Conservation (phyloP, 1,140 invertebrate genomes). For the Orchesella cincta region DNA sequence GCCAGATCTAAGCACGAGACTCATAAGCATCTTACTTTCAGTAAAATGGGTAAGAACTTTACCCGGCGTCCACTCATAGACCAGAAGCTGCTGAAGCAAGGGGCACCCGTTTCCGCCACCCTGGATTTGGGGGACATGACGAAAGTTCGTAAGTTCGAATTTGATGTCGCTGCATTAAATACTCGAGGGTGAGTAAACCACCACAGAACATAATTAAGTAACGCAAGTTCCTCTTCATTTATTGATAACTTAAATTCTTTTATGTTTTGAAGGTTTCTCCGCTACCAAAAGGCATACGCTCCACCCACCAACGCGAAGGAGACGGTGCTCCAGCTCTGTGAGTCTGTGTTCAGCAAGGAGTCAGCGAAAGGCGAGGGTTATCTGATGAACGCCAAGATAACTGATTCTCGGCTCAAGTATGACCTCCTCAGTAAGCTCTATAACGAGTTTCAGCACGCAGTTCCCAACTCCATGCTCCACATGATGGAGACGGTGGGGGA, state of each 20-base stretch:
- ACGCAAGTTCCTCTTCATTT: not conserved
- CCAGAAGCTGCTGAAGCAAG: not conserved
- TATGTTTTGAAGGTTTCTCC: slow-evolving; percentile 66
- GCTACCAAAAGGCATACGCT: slow-evolving; percentile 70
- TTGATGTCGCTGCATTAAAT: slow-evolving; percentile 61
- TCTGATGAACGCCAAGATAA: slow-evolving; percentile 39
- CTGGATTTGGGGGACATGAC: slow-evolving; percentile 31
- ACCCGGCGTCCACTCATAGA: too few species aligned
- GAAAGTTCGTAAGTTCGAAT: slow-evolving; percentile 58
- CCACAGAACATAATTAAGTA: not conserved
- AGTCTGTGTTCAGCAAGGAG: not conserved
- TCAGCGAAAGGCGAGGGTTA: slow-evolving; percentile 30
- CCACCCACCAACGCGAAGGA: slow-evolving; percentile 67
- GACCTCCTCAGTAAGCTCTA: slow-evolving; percentile 70
- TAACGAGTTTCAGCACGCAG: slow-evolving; percentile 71
- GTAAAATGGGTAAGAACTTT: too few species aligned
- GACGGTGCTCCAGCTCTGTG: slow-evolving; percentile 57
- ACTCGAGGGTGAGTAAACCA: slow-evolving; percentile 61
- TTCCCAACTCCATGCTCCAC: slow-evolving; percentile 79
- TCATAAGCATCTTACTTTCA: too few species aligned
- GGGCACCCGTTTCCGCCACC: slow-evolving; percentile 38
- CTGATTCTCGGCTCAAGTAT: slow-evolving; percentile 65
- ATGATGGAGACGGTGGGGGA: slow-evolving; percentile 74
- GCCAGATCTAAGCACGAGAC: too few species aligned
- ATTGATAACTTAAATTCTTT: not conserved